Evolutionary conservation across 2,797 vertebrate genomes (phyloP), one percentile per base, ranked within the genome.

Genomic region (Hozukius guyotensis): DNA sequence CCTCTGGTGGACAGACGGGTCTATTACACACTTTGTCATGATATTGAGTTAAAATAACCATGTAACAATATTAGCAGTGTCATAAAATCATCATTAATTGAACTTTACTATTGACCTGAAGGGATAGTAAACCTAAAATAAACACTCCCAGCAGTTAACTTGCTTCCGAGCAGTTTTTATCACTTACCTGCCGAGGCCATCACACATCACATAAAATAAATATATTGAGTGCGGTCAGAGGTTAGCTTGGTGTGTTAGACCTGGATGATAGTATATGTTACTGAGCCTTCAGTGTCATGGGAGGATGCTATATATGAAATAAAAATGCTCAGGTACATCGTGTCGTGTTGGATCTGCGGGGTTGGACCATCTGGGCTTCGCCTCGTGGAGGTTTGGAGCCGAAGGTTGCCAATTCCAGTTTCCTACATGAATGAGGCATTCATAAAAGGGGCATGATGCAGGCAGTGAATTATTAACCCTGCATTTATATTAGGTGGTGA

Each of bases 341-440:
- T 31, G 2, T 10, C 52, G 53, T 73, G 36, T 38, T 69, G 27
- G 24, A 68, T 34, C 27, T 52, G 49, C 12, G 14, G 27, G 22
- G 32, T 38, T 36, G 27, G 31, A 46, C 55, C 36, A 59, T 25
- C 38, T 63, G 20, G 34, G 25, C 57, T 72, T 77, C 66, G 38
- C 24, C 14, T 16, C 3, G 27, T 32, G 55, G 12, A 78, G 25
- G 31, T 52, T 65, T 9, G 18, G 13, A 57, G 14, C 16, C 1
- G 11, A 57, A 75, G 69, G 22, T 72, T 77, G n/a, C 20, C 20
- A 67, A n/a, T 22, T 70, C 32, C 18, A 78, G 6, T 55, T 72
- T 83, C 79, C 29, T 72, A 69, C 18, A 74, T 78, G 42, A 66
- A 73, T 77, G 32, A 61, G 31, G 18, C 8, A 60, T 85, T 85